Evolutionary conservation across 1,140 invertebrate species (phyloP).

Genomic region (Heliconius eleuchia): DNA sequence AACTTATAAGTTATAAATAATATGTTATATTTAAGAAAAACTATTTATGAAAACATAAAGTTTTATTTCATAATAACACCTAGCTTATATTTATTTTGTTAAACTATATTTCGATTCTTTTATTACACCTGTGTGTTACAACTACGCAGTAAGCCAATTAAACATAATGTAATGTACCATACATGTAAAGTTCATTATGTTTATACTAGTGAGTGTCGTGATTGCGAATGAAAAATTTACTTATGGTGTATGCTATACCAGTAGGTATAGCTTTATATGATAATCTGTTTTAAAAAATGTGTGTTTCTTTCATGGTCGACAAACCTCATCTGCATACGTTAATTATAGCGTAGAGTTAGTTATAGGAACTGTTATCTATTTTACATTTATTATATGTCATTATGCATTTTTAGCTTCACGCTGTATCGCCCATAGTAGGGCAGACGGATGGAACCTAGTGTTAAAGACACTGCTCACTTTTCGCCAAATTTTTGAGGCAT

Average conservation of each 20-base stretch:
- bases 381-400: neutral
- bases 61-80: neutral
- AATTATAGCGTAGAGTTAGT: neutral
- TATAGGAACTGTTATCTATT: neutral
- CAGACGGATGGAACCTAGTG: no score
- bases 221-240: constrained; percentile 29
- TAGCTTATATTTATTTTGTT: neutral
- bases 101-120: no score
- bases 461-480: no score
- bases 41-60: neutral
- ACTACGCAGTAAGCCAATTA: constrained; percentile 2
- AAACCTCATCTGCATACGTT: constrained; percentile 10
- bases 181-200: constrained; percentile 6
- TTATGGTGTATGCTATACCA: neutral
- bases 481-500: no score
- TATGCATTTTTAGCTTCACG: neutral
- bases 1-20: neutral
- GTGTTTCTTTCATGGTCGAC: constrained; percentile 17
- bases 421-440: no score
- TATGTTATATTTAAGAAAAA: neutral
- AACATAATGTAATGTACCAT: neutral
- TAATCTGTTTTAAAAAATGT: constrained; percentile 23
- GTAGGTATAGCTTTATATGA: neutral
- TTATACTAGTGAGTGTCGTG: neutral
- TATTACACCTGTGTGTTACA: neutral